Base-by-base conservation (phyloP, 2,888 invertebrate species). In the Cerastoderma edule region DNA sequence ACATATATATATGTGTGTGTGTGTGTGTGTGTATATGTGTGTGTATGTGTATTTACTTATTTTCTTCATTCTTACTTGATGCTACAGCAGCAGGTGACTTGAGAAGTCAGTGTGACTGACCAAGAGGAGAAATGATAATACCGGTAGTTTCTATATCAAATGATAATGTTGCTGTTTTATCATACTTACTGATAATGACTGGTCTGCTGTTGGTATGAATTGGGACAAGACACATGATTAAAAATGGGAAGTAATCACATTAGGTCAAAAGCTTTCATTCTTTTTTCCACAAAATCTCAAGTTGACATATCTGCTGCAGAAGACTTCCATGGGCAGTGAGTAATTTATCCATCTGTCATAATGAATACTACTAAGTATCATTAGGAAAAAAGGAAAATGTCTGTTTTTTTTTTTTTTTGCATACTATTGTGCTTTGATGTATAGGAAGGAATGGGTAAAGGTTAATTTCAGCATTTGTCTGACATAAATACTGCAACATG, bases 121-220 rank as follows among this genome's bases (percentile, higher is more conserved):
- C n/a, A 50, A 50, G 5, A 50, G 50, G 50, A 50, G 50, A 50
- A 50, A 50, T 50, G 50, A 16, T 50, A 16, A n/a, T 50, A 50
- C 13, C n/a, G 50, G 22, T 16, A 16, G 22, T n/a, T 50, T 50
- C 5, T 5, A 5, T 5, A 8, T n/a, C 22, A n/a, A n/a, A 5
- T 50, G 10, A 8, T 22, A 50, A 13, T 50, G 8, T 50, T n/a
- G 6, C 22, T 22, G 22, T n/a, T 5, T 50, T 50, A n/a, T 6
- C 27, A 53, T 24, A 53, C n/a, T 16, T 39, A 16, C 10, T 39
- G 10, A 10, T 10, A 39, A 39, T 39, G 39, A 39, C 8, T 39
- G 8, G 39, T 10, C 8, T 39, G 39, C 10, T 39, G 8, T 39
- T 8, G 16, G 10, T 39, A 10, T 8, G 8, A 10, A 10, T 39